These are phyloP conservation scores for Passer montanus DNA, from an alignment of 2,113 vertebrate species.

Conservation along the genomic window DNA sequence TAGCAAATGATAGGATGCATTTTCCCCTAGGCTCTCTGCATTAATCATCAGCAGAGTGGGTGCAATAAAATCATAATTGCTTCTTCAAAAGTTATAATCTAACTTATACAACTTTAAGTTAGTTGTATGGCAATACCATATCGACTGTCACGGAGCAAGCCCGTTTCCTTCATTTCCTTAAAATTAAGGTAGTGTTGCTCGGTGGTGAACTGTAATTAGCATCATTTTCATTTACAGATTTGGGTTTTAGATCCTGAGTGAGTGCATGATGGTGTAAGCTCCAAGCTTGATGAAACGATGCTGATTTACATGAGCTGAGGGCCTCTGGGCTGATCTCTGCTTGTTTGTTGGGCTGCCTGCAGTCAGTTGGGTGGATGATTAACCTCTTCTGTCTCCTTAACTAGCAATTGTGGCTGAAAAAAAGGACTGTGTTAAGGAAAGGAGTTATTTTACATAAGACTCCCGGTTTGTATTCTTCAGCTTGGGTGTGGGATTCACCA, in stretches of 20 bases:
- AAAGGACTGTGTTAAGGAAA: background rate
- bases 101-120: constrained; percentile 74
- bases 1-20: constrained; percentile 83
- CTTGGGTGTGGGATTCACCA: background rate
- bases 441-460: background rate
- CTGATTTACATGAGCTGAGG: constrained; percentile 46
- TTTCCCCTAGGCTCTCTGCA: constrained; percentile 78
- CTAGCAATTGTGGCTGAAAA: background rate
- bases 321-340: constrained; percentile 39
- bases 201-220: constrained; percentile 61
- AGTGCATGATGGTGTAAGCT: constrained; percentile 14
- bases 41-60: constrained; percentile 84
- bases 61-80: constrained; percentile 86
- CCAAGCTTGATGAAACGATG: constrained; percentile 20
- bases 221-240: constrained; percentile 63
- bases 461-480: background rate
- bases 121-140: constrained; percentile 64
- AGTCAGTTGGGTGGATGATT: background rate
- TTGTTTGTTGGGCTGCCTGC: background rate
- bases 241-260: constrained; percentile 26
- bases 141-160: background rate
- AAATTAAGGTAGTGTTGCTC: constrained; percentile 44
- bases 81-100: constrained; percentile 84
- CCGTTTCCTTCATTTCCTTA: constrained; percentile 55
- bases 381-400: constrained; percentile 28